Evolutionary conservation across 2,113 vertebrate genomes (phyloP).

Genomic region (Pomatostomus ruficeps): DNA sequence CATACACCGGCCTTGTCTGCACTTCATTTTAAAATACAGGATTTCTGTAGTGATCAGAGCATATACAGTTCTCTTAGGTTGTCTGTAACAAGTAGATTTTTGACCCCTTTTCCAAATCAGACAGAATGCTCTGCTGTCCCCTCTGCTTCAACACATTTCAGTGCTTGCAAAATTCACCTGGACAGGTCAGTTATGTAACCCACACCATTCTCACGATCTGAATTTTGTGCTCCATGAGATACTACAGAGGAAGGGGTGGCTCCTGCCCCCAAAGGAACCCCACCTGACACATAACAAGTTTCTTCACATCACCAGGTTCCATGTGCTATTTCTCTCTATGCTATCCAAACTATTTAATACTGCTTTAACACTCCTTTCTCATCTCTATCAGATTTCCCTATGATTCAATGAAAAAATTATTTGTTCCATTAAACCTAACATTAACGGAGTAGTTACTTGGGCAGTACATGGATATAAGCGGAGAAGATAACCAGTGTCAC

Average conservation of each 20-base stretch:
- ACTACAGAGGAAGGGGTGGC: background rate
- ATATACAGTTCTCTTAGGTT: background rate
- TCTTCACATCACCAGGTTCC: background rate
- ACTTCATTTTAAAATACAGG: background rate
- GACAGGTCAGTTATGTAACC: background rate
- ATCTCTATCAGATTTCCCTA: background rate
- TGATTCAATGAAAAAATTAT: background rate
- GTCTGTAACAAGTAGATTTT: background rate
- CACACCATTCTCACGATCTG: background rate
- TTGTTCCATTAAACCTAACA: background rate
- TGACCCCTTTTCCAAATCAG: background rate
- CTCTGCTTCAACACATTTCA: background rate
- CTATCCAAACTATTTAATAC: background rate
- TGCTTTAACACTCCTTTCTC: background rate
- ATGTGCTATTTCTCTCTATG: background rate
- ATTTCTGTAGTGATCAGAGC: background rate
- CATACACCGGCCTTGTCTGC: background rate
- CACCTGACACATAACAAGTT: background rate
- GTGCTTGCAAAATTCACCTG: background rate
- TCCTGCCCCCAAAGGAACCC: background rate
- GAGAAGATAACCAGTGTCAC: background rate
- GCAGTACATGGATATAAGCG: background rate
- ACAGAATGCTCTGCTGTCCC: background rate
- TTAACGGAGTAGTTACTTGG: background rate
- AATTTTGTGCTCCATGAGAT: background rate